A percentile compares a stretch with the other conserved stretches of the same genome.
Conservation (phyloP, 2,888 invertebrate genomes). For the Prostheceraeus crozeri region DNA sequence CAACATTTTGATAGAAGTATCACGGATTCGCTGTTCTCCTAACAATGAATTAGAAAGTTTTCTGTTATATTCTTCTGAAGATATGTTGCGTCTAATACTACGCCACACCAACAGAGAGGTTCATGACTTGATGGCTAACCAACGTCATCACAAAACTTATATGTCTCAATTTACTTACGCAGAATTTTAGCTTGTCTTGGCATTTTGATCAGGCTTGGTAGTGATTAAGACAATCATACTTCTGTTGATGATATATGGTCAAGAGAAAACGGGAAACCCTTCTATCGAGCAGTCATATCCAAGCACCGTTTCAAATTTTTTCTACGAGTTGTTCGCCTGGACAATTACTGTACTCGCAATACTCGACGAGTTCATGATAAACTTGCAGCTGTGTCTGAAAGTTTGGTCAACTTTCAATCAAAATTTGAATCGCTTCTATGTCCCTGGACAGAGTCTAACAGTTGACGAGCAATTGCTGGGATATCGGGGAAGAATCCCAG, state of each 20-base stretch:
- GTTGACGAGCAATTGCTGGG: conserved; percentile 20
- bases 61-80: too few species aligned
- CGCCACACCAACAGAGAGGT: too few species aligned
- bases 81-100: too few species aligned
- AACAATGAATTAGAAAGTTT: too few species aligned
- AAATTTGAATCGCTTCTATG: conserved; percentile 3
- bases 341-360: background rate
- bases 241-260: conserved; percentile 13
- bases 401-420: conserved; percentile 1
- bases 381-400: conserved; percentile 14
- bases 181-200: conserved; percentile 18
- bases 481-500: background rate
- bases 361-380: background rate
- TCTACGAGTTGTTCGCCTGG: background rate
- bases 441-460: conserved; percentile 3
- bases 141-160: too few species aligned
- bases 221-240: background rate
- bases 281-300: background rate
- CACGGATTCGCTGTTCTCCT: too few species aligned
- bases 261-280: background rate
- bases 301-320: conserved; percentile 19
- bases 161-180: background rate
- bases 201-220: background rate
- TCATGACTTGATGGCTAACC: too few species aligned
- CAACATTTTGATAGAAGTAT: too few species aligned